A percentile compares a stretch with the other conserved stretches of the same genome.
Evolutionary conservation across 2,888 invertebrate species (phyloP).

Genomic region (Macropis europaea): DNA sequence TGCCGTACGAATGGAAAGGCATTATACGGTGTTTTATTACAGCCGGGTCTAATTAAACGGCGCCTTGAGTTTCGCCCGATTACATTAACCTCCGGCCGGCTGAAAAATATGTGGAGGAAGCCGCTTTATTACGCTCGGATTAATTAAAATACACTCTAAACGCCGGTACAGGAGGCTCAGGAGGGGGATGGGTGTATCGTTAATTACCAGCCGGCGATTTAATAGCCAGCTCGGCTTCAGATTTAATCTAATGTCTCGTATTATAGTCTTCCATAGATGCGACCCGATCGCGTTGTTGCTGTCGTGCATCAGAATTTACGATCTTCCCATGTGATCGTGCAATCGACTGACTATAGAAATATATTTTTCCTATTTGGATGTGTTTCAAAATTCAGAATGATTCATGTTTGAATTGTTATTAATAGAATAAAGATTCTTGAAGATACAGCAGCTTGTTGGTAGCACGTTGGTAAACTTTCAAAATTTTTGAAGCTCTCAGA

Average conservation of each 20-base stretch:
- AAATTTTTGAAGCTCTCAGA: too few species aligned
- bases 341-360: too few species aligned
- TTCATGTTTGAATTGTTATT: too few species aligned
- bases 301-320: too few species aligned
- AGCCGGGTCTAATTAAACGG: slow-evolving; percentile 51
- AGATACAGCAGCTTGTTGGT: too few species aligned
- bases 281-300: neutral
- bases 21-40: slow-evolving; percentile 48
- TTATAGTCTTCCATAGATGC: neutral
- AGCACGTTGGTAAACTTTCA: too few species aligned
- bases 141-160: slow-evolving; percentile 64
- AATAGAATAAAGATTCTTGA: too few species aligned
- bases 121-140: slow-evolving; percentile 47
- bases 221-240: slow-evolving; percentile 40
- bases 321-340: too few species aligned
- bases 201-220: slow-evolving; percentile 56
- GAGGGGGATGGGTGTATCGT: too few species aligned
- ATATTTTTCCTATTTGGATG: too few species aligned
- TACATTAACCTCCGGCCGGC: slow-evolving; percentile 37
- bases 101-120: slow-evolving; percentile 48
- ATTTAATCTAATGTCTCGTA: slow-evolving; percentile 47
- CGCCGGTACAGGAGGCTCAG: too few species aligned
- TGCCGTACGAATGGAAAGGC: slow-evolving; percentile 34
- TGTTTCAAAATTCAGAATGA: too few species aligned
- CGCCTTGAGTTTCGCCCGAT: slow-evolving; percentile 41